Conservation (phyloP, 2,888 invertebrate genomes). For the Drosophila emarginata region DNA sequence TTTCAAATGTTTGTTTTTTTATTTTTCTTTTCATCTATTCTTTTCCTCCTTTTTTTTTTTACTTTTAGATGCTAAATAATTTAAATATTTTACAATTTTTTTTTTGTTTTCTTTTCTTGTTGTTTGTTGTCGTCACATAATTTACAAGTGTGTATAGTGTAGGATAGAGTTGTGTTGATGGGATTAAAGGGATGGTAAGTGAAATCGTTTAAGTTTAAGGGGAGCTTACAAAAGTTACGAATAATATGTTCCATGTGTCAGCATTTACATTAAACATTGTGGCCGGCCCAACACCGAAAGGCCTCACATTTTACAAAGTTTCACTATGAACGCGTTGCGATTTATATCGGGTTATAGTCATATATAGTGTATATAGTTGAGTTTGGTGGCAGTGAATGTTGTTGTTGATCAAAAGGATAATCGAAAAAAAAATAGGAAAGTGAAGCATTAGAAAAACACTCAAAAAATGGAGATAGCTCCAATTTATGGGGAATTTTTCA, state of each 20-base stretch:
- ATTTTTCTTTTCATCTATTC: conserved; percentile 10
- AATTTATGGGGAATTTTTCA: background rate
- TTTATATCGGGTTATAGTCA: conserved; percentile 7
- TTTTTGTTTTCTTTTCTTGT: conserved; percentile 32
- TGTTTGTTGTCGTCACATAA: conserved; percentile 60
- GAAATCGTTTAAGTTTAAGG: conserved; percentile 32
- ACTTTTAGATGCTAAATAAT: conserved; percentile 70
- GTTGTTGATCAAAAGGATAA: conserved; percentile 21
- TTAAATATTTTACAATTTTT: conserved; percentile 70
- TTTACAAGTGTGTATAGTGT: conserved; percentile 67
- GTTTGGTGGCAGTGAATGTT: conserved; percentile 41
- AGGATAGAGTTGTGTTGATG: conserved; percentile 61
- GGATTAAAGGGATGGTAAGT: background rate
- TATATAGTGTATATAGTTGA: conserved; percentile 11
- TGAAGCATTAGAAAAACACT: conserved; percentile 22
- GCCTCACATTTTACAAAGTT: conserved; percentile 64
- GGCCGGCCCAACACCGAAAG: conserved; percentile 1
- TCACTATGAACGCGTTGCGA: conserved; percentile 28
- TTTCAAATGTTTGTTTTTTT: conserved; percentile 20
- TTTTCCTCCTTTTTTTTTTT: conserved; percentile 11
- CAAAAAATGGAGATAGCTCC: background rate
- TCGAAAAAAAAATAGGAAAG: conserved; percentile 20
- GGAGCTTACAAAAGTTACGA: conserved; percentile 26
- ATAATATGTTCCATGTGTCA: no score
- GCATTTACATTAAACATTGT: no score